These are phyloP conservation scores for Eurosta solidaginis DNA, from an alignment of 1,140 invertebrate species.

Conservation along the genomic window DNA sequence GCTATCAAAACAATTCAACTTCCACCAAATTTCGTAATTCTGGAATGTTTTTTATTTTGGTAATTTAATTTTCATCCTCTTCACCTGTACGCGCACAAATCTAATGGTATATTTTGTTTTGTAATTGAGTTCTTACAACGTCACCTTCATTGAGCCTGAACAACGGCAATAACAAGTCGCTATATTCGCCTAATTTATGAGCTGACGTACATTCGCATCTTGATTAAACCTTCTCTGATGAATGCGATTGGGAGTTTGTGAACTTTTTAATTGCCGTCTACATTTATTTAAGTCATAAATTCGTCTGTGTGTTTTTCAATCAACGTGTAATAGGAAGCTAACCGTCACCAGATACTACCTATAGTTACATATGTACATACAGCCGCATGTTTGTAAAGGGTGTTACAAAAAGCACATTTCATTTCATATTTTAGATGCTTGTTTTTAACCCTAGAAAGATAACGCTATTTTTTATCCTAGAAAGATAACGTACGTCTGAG, in stretches of 20 bases:
- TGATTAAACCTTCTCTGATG: too few relatives aligned
- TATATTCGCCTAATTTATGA: slow-evolving; percentile 29
- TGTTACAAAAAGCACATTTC: too few relatives aligned
- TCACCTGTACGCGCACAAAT: not conserved
- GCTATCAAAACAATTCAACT: not conserved
- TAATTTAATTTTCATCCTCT: not conserved
- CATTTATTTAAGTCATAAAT: not conserved
- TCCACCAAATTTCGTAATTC: not conserved
- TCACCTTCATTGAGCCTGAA: not conserved
- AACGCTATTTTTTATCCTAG: too few relatives aligned
- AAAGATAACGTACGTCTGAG: too few relatives aligned
- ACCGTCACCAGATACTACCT: not conserved
- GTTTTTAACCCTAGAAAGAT: too few relatives aligned
- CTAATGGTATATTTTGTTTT: not conserved
- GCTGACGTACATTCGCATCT: not conserved
- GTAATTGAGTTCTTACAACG: not conserved
- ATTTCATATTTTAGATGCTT: too few relatives aligned
- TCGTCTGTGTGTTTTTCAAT: slow-evolving; percentile 2
- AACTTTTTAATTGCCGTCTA: not conserved
- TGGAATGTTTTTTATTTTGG: not conserved
- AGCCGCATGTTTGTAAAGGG: too few relatives aligned
- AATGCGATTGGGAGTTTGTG: not conserved
- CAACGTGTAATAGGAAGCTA: not conserved
- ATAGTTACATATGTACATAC: not conserved
- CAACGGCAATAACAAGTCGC: not conserved